These are phyloP conservation scores for Parazoanthus swiftii DNA, from an alignment of 92 coral and sea anemone genomes.

Conservation along the genomic window DNA sequence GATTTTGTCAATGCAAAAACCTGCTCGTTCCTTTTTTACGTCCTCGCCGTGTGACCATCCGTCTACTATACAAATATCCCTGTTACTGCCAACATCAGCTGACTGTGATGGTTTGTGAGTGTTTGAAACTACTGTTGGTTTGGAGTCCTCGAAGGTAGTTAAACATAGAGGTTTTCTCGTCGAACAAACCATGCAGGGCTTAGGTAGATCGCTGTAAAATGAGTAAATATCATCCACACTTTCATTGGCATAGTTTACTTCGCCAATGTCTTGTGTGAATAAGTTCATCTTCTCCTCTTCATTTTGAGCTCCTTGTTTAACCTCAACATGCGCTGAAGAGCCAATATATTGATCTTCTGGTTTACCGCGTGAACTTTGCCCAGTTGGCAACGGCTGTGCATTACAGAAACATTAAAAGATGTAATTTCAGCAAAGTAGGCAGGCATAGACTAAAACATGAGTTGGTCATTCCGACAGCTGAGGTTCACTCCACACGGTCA, in stretches of 20 bases:
- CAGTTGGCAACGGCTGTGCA: not conserved
- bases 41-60: not conserved
- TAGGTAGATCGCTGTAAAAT: slow-evolving; percentile 38
- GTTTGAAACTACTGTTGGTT: not conserved
- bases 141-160: not conserved
- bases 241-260: not conserved
- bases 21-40: not conserved
- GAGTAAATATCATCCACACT: slow-evolving; percentile 25
- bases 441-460: not conserved
- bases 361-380: not conserved
- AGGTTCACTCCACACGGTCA: not conserved
- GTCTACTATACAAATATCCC: not conserved
- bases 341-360: not conserved
- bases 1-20: not conserved
- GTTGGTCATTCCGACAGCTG: not conserved
- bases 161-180: slow-evolving; percentile 17
- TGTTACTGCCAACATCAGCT: not conserved
- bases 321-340: not conserved
- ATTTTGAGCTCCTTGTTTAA: not conserved
- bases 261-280: not conserved
- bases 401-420: not conserved
- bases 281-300: not conserved
- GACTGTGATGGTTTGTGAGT: not conserved
- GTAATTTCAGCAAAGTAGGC: not conserved
- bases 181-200: slow-evolving; percentile 33